Evolutionary conservation across 1,140 invertebrate genomes (phyloP).

Genomic region (Elymnias hypermnestra): DNA sequence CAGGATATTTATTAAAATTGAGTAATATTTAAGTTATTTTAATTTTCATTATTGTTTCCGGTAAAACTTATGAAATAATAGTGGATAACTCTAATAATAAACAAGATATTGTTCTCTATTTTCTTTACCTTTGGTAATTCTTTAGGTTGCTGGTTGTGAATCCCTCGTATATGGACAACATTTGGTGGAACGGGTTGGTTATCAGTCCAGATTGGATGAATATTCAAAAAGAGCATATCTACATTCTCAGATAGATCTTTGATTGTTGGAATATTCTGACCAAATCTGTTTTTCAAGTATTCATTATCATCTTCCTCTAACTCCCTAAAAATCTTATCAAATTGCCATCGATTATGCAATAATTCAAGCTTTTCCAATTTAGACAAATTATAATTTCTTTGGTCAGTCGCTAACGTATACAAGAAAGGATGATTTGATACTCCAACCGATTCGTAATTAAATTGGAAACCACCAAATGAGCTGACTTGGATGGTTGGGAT

Average conservation of each 20-base stretch:
- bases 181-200: constrained; percentile 59
- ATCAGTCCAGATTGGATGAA: constrained; percentile 55
- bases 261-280: constrained; percentile 43
- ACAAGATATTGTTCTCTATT: constrained; percentile 17
- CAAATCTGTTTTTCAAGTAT: constrained; percentile 52
- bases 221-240: constrained; percentile 73
- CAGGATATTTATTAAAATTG: too few species aligned
- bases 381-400: constrained; percentile 23
- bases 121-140: constrained; percentile 34
- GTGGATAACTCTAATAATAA: neutral
- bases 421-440: constrained; percentile 17
- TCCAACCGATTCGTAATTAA: constrained; percentile 19
- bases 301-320: constrained; percentile 34
- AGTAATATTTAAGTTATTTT: too few species aligned
- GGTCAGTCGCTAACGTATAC: constrained; percentile 11
- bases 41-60: too few species aligned
- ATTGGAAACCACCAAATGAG: constrained; percentile 25
- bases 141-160: constrained; percentile 58
- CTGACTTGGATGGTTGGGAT: constrained; percentile 31
- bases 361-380: constrained; percentile 37
- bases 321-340: constrained; percentile 4
- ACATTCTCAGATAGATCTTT: constrained; percentile 63
- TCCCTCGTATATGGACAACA: constrained; percentile 68
- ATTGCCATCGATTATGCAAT: constrained; percentile 14
- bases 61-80: too few species aligned